These are phyloP conservation scores for Napeogenes inachia DNA, from an alignment of 2,888 invertebrate genomes.

Conservation along the genomic window DNA sequence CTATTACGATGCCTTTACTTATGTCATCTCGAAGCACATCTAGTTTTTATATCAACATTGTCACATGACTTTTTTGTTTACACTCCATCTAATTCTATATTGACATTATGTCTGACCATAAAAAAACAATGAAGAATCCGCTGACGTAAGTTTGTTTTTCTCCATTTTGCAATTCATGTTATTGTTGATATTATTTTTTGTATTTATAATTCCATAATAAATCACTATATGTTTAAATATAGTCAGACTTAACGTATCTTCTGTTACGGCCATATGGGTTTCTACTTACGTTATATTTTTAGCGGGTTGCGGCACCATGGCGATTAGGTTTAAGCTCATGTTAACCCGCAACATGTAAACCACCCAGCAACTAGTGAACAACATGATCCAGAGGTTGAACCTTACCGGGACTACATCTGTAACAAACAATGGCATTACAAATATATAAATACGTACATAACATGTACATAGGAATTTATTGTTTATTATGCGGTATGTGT, in stretches of 20 bases:
- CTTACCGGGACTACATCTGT: conserved; percentile 64
- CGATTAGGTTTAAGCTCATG: conserved; percentile 84
- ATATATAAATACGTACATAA: neutral
- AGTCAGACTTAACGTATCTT: too few relatives aligned
- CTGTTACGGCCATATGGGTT: too few relatives aligned
- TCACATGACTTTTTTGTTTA: too few relatives aligned
- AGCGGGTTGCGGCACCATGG: conserved; percentile 78
- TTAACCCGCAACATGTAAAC: conserved; percentile 86
- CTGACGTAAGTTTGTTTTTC: too few relatives aligned
- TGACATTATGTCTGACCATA: too few relatives aligned
- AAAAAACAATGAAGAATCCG: too few relatives aligned
- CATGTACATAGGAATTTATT: neutral
- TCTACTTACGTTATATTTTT: conserved; percentile 35
- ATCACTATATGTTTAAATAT: neutral
- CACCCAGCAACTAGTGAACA: conserved; percentile 84
- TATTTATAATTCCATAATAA: neutral
- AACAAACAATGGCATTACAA: conserved; percentile 26
- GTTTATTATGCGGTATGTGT: too few relatives aligned
- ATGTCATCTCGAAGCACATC: too few relatives aligned
- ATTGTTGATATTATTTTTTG: neutral
- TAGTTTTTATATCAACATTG: too few relatives aligned
- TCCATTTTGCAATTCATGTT: too few relatives aligned
- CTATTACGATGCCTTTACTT: neutral
- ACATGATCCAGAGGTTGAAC: conserved; percentile 77
- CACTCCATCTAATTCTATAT: too few relatives aligned